These are phyloP conservation scores for Porites rus DNA, from an alignment of 92 coral and sea anemone genomes.

Conservation along the genomic window DNA sequence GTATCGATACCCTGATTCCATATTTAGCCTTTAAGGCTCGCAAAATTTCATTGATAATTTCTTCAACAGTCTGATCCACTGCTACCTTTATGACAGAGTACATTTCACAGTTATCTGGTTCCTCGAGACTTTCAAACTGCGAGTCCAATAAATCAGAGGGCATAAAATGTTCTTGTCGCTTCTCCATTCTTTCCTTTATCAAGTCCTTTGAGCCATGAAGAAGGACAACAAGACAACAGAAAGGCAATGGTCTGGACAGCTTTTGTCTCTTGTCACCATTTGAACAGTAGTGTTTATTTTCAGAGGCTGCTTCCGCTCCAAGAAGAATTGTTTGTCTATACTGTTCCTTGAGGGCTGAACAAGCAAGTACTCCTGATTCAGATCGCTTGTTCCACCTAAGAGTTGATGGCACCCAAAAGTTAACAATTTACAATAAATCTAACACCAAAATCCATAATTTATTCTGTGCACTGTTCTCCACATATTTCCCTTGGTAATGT, in stretches of 20 bases:
- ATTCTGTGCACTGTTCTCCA: too few species aligned
- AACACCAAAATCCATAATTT: neutral
- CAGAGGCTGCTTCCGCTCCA: conserved; percentile 58
- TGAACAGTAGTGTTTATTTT: conserved; percentile 27
- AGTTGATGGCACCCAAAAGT: neutral
- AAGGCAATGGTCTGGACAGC: conserved; percentile 13
- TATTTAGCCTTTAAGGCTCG: conserved; percentile 54
- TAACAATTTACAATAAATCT: neutral
- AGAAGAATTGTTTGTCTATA: conserved; percentile 84
- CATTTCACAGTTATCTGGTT: conserved; percentile 57
- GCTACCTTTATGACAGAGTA: conserved; percentile 58
- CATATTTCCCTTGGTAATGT: too few species aligned
- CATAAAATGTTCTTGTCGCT: conserved; percentile 85
- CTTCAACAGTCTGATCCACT: conserved; percentile 77
- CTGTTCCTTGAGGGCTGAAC: conserved; percentile 90
- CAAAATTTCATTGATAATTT: conserved; percentile 72
- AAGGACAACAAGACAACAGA: conserved; percentile 70
- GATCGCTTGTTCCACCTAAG: conserved; percentile 86
- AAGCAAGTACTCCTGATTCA: conserved; percentile 88
- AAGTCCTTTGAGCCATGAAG: conserved; percentile 84
- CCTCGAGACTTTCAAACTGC: conserved; percentile 80
- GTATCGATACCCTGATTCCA: conserved; percentile 71
- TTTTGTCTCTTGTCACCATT: conserved; percentile 41
- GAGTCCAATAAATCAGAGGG: conserved; percentile 81
- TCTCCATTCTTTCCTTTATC: conserved; percentile 73